Evolutionary conservation across 1,140 invertebrate species (phyloP), one percentile per base, ranked within the genome.

Genomic region (Antheraea pernyi): DNA sequence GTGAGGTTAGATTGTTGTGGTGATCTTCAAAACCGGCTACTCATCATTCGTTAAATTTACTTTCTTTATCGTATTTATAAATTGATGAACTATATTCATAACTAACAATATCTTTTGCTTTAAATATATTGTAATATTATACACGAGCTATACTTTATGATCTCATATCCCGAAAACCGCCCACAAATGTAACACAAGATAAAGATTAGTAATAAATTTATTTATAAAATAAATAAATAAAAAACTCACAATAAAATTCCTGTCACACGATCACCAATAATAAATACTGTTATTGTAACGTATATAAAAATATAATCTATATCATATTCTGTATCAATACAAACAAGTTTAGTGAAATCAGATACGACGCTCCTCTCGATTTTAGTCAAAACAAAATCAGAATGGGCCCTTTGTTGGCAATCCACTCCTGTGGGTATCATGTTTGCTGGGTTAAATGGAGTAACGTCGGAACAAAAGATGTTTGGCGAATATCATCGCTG

Each of bases 301-400:
- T 30, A 30, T 18, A 19, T 18, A 39, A n/a, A 65, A 42, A 65
- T 39, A 42, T 39, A 19, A 42, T 10, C 36, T 42, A 65, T 65
- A 65, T 39, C 18, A 65, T 42, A 42, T 65, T 64, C 18, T 58
- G 72, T 79, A 81, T 84, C 76, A 83, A 80, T 71, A 64, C 71
- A 82, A 85, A 81, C 77, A 77, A 81, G 76, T 82, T 85, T 79
- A 74, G 75, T 77, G 84, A 76, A 88, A 88, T 77, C 68, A 70
- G 81, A 88, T 79, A 70, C 73, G 67, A 16, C 19, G 16, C 37
- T 37, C 71, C 63, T 67, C 69, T 79, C 79, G 67, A 80, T 82
- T 84, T 85, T 82, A 86, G 83, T 86, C 83, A 86, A 86, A 86
- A 88, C 86, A 86, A 86, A 86, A 86, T 86, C 81, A 80, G 80